Percentiles rank a stretch among this genome's conserved stretches.
phyloP scores from a whole-genome alignment of 2,888 invertebrate species.

The Ernsta delagoae region DNA sequence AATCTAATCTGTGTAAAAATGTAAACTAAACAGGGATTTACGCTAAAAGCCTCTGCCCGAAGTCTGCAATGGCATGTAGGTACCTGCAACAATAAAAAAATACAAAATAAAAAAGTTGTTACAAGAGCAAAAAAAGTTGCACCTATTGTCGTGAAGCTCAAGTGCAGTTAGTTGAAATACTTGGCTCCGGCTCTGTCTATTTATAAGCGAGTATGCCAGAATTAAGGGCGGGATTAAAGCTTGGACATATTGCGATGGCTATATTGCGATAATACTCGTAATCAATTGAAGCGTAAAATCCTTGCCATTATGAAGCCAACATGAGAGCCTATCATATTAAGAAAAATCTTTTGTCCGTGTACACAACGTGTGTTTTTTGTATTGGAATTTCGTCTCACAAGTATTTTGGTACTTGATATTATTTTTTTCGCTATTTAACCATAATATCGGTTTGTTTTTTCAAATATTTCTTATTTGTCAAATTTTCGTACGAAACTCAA shows the following conservation, averaged over 20 bases:
- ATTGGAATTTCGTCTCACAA: background rate
- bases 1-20: background rate
- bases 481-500: no score
- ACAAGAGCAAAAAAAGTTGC: slow-evolving; percentile 8
- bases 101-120: background rate
- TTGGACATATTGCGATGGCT: slow-evolving; percentile 47
- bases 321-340: background rate
- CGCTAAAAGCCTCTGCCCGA: no score
- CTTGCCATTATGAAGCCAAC: slow-evolving; percentile 22
- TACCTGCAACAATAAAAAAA: slow-evolving; percentile 3
- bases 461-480: no score
- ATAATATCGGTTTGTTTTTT: no score
- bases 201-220: slow-evolving; percentile 48
- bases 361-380: background rate
- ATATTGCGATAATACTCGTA: slow-evolving; percentile 42
- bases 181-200: slow-evolving; percentile 46
- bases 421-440: no score
- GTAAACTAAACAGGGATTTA: no score
- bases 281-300: slow-evolving; percentile 48
- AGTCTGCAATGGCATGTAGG: no score
- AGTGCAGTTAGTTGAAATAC: slow-evolving; percentile 27
- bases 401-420: background rate
- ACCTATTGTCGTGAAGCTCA: slow-evolving; percentile 5
- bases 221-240: slow-evolving; percentile 51
- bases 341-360: background rate